phyloP scores from a whole-genome alignment of 2,888 invertebrate species.

The Archips xylosteana region DNA sequence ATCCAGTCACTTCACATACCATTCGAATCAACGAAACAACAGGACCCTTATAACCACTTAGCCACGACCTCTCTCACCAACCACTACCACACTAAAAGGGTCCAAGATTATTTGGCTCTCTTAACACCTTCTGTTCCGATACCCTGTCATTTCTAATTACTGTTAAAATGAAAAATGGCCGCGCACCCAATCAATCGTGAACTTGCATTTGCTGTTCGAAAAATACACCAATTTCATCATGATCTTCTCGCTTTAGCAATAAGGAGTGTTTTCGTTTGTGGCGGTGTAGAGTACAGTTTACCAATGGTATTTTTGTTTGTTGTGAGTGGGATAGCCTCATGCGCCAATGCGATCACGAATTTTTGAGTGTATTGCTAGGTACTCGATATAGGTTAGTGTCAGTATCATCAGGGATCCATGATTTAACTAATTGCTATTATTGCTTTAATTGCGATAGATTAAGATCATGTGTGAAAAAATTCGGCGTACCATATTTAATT shows the following conservation, averaged over 20 bases:
- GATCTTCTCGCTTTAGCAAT: not conserved
- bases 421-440: slow-evolving; percentile 39
- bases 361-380: slow-evolving; percentile 42
- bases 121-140: slow-evolving; percentile 40
- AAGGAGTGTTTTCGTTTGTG: slow-evolving; percentile 17
- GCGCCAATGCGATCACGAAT: slow-evolving; percentile 49
- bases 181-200: slow-evolving; percentile 30
- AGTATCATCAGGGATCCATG: slow-evolving; percentile 24
- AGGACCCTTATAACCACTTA: not conserved
- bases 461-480: slow-evolving; percentile 1
- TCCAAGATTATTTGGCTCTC: not conserved
- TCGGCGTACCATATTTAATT: too few relatives aligned
- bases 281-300: not conserved
- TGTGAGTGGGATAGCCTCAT: slow-evolving; percentile 47
- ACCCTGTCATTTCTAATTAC: slow-evolving; percentile 51
- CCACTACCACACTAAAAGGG: not conserved
- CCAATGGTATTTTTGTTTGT: not conserved
- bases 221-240: not conserved
- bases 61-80: slow-evolving; percentile 1
- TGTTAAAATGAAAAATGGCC: slow-evolving; percentile 47
- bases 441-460: slow-evolving; percentile 31
- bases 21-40: not conserved
- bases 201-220: slow-evolving; percentile 32
- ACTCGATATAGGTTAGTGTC: slow-evolving; percentile 26
- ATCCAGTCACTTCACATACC: slow-evolving; percentile 5